phyloP scores from a whole-genome alignment of 1,140 invertebrate species.

The Hetaerina americana region DNA sequence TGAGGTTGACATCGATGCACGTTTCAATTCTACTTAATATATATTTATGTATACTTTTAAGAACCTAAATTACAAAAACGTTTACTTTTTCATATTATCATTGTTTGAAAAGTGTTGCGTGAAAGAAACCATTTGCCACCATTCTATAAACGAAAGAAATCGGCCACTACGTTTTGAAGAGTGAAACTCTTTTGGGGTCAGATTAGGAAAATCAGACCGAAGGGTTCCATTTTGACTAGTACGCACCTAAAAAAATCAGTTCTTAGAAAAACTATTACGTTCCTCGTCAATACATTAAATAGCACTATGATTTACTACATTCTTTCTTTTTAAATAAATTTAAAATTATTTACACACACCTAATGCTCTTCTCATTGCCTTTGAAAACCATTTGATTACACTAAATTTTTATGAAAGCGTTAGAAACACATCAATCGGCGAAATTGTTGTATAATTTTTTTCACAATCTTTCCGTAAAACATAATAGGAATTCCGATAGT shows the following conservation, averaged over 20 bases:
- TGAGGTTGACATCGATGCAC: neutral
- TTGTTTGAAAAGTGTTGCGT: neutral
- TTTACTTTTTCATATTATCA: neutral
- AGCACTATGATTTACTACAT: neutral
- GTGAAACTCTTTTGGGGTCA: neutral
- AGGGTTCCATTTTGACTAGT: neutral
- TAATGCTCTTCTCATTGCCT: neutral
- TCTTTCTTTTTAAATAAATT: too few species aligned
- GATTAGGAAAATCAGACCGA: too few species aligned
- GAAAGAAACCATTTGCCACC: neutral
- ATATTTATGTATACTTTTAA: neutral
- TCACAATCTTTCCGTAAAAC: too few species aligned
- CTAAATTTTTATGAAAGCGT: neutral
- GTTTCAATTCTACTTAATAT: neutral
- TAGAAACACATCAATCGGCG: neutral
- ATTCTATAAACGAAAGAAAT: neutral
- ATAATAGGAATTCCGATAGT: too few species aligned
- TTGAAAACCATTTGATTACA: neutral
- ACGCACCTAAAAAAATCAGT: neutral
- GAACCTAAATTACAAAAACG: neutral
- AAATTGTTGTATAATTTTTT: too few species aligned
- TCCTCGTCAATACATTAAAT: neutral
- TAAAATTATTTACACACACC: neutral
- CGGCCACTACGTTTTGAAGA: neutral
- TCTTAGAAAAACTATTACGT: neutral